Evolutionary conservation across 1,140 invertebrate genomes (phyloP).

Genomic region (Colletes gigas): DNA sequence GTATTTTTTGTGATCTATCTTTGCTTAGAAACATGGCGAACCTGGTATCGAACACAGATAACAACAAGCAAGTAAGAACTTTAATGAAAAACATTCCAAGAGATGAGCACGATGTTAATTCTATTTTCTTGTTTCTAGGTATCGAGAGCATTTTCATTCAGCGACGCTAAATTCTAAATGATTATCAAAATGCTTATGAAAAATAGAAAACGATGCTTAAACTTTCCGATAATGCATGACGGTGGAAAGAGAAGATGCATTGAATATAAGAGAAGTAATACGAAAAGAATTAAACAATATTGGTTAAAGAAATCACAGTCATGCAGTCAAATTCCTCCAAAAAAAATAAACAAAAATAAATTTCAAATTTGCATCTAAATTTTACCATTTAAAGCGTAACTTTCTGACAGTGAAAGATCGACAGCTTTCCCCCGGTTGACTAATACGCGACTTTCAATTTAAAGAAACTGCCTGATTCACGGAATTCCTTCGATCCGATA

Average conservation of each 20-base stretch:
- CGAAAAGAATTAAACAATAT: not conserved
- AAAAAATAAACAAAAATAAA: not conserved
- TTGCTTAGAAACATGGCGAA: not conserved
- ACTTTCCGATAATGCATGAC: not conserved
- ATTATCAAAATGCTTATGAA: not conserved
- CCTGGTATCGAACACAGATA: not conserved
- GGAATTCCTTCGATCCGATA: not conserved
- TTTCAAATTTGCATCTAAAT: not conserved
- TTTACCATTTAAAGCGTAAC: not conserved
- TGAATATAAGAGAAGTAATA: not conserved
- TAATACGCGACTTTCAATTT: not conserved
- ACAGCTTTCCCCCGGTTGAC: not conserved
- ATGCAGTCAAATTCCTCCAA: constrained; percentile 1
- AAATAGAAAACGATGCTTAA: not conserved
- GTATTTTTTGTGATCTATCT: constrained; percentile 7
- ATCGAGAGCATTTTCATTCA: not conserved
- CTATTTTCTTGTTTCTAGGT: not conserved
- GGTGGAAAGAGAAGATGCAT: constrained; percentile 6
- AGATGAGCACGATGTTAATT: not conserved
- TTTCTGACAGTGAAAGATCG: not conserved
- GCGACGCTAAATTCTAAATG: not conserved
- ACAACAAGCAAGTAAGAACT: constrained; percentile 7
- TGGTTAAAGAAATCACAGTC: not conserved
- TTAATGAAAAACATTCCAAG: constrained; percentile 11
- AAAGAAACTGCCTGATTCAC: too few relatives aligned